phyloP scores from a whole-genome alignment of 2,113 vertebrate genomes.

The Chloropsis cyanopogon region DNA sequence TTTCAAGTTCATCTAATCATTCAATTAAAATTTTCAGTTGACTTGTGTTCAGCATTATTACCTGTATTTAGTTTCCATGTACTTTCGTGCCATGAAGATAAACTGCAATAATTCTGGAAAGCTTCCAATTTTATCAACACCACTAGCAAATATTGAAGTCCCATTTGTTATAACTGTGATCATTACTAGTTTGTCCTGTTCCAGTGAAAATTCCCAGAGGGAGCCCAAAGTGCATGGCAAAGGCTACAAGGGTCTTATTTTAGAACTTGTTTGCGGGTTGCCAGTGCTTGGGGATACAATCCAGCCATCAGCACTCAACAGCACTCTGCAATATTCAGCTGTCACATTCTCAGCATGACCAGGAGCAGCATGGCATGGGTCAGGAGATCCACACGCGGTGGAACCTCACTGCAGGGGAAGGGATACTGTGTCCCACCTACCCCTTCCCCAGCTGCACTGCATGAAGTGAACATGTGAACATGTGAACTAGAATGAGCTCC shows the following conservation, averaged over 20 bases:
- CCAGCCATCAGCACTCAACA: not conserved
- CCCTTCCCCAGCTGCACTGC: fast-evolving
- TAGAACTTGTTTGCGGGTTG: not conserved
- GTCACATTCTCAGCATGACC: not conserved
- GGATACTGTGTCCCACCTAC: not conserved
- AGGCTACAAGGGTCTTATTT: not conserved
- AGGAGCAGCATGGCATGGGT: fast-evolving
- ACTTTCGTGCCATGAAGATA: not conserved
- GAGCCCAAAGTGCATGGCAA: not conserved
- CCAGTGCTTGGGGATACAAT: fast-evolving
- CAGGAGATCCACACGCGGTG: fast-evolving
- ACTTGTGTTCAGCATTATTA: not conserved
- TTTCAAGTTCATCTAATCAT: not conserved
- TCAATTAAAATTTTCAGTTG: not conserved
- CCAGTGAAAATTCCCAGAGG: not conserved
- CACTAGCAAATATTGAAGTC: not conserved
- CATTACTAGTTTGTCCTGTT: not conserved
- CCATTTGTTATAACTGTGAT: not conserved
- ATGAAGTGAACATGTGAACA: not conserved
- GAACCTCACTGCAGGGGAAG: not conserved
- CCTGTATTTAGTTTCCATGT: not conserved
- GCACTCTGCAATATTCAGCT: not conserved
- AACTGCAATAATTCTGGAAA: not conserved
- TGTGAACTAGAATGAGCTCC: not conserved
- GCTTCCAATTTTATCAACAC: not conserved